A percentile compares a stretch with the other conserved stretches of the same genome.
These are phyloP conservation scores for Aurelia aurita DNA, from an alignment of 30 jellyfish, hydroid and myxozoan species.

Conservation along the genomic window DNA sequence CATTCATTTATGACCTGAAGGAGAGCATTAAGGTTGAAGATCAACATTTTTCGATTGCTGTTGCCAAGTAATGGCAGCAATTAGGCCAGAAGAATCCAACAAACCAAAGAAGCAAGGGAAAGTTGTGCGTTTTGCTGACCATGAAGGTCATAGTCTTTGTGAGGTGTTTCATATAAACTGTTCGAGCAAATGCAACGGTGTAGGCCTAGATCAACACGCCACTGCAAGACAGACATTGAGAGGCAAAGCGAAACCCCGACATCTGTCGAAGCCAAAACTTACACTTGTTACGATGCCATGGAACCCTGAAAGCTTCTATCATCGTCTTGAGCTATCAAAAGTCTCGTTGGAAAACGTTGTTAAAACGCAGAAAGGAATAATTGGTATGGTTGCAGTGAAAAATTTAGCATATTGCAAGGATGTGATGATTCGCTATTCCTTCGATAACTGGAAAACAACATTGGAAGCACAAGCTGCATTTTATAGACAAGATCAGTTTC, in stretches of 20 bases:
- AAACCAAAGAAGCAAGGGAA: conserved; percentile 31
- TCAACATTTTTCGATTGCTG: no score
- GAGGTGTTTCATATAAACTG: conserved; percentile 49
- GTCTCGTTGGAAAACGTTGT: conserved; percentile 57
- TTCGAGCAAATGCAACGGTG: conserved; percentile 11
- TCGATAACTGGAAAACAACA: conserved; percentile 73
- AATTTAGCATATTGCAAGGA: conserved; percentile 72
- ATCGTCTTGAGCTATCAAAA: conserved; percentile 9
- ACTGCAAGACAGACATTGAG: neutral
- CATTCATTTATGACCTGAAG: no score
- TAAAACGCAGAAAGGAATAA: conserved; percentile 39
- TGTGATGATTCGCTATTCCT: conserved; percentile 58
- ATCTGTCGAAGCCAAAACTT: conserved; percentile 27
- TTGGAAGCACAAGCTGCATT: conserved; percentile 64
- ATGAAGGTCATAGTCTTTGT: conserved; percentile 88
- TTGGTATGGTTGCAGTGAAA: conserved; percentile 89
- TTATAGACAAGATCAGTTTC: conserved; percentile 59
- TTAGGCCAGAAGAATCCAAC: no score
- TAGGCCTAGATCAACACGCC: neutral
- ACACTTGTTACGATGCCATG: conserved; percentile 33
- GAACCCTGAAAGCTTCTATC: neutral
- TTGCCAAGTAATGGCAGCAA: no score
- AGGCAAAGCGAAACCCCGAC: neutral
- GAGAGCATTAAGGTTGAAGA: no score
- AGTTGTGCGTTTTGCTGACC: conserved; percentile 92